Percentiles rank a stretch among this genome's conserved stretches.
These are phyloP conservation scores for Tetrapedia diversipes DNA, from an alignment of 2,888 invertebrate genomes.

Conservation along the genomic window DNA sequence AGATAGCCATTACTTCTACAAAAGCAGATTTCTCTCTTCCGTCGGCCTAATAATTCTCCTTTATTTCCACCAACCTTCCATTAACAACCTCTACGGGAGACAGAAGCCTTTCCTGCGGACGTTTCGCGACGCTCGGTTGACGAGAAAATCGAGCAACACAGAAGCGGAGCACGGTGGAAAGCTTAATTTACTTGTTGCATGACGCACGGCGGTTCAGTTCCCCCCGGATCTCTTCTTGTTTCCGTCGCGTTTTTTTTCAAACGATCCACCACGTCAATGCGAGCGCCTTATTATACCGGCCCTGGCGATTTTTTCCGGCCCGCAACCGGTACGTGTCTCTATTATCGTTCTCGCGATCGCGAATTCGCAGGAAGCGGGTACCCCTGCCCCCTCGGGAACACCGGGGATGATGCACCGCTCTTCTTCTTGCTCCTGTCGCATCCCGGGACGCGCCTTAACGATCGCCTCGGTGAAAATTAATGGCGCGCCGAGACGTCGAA, in stretches of 20 bases:
- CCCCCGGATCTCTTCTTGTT: slow-evolving; percentile 21
- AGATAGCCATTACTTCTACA: no score
- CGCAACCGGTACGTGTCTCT: slow-evolving; percentile 48
- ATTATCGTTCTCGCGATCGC: slow-evolving; percentile 53
- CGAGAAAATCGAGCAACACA: no score
- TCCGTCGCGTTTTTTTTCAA: slow-evolving; percentile 12
- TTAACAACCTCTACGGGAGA: background rate
- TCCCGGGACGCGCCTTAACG: slow-evolving; percentile 21
- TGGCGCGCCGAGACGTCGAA: slow-evolving; percentile 14
- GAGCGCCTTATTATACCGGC: slow-evolving; percentile 38
- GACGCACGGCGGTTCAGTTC: slow-evolving; percentile 27
- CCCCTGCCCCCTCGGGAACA: background rate
- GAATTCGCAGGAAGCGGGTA: slow-evolving; percentile 43
- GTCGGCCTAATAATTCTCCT: background rate
- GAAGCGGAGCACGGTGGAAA: background rate
- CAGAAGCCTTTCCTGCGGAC: no score
- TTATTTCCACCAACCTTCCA: background rate
- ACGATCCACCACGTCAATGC: slow-evolving; percentile 29
- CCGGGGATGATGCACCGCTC: slow-evolving; percentile 26
- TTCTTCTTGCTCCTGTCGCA: background rate
- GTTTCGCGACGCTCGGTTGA: no score
- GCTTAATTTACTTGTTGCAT: slow-evolving; percentile 48
- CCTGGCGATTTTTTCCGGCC: slow-evolving; percentile 33
- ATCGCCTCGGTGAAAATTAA: slow-evolving; percentile 39
- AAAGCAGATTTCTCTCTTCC: background rate